Evolutionary conservation across 2,113 vertebrate species (phyloP).

Genomic region (Phalacrocorax aristotelis): DNA sequence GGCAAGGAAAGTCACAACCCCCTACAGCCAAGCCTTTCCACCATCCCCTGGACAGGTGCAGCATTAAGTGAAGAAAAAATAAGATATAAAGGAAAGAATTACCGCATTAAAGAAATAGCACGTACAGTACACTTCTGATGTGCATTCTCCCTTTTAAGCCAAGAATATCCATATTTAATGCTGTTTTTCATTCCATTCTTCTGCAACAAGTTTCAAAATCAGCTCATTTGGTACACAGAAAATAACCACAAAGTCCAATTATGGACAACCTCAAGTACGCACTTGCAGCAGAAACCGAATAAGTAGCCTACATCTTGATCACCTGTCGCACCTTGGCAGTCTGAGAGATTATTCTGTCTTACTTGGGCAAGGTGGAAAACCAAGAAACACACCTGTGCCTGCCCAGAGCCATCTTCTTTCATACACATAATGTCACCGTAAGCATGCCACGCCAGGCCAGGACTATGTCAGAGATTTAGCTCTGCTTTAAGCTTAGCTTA

Average conservation of each 20-base stretch:
- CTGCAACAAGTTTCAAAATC: neutral
- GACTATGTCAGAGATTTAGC: neutral
- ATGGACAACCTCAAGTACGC: accelerated
- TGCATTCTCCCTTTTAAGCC: neutral
- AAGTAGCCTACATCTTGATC: neutral
- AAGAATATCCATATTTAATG: neutral
- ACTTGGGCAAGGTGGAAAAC: neutral
- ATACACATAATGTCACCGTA: neutral
- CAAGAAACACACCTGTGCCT: neutral
- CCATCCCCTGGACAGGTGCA: neutral
- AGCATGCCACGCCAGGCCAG: neutral
- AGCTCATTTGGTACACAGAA: neutral
- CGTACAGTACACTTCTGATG: accelerated
- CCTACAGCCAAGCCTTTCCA: neutral
- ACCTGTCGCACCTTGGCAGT: accelerated
- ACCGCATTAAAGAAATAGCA: neutral
- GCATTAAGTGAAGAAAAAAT: neutral
- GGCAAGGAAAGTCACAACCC: neutral
- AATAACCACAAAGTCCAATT: neutral
- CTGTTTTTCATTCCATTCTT: neutral
- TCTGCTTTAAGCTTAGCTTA: neutral
- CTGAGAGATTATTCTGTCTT: neutral
- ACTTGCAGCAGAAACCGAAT: neutral
- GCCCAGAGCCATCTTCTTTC: neutral
- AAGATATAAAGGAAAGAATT: neutral